Evolutionary conservation across 2,797 vertebrate genomes (phyloP), one percentile per base, ranked within the genome.

Genomic region (Petrocephalus schoutedeni): DNA sequence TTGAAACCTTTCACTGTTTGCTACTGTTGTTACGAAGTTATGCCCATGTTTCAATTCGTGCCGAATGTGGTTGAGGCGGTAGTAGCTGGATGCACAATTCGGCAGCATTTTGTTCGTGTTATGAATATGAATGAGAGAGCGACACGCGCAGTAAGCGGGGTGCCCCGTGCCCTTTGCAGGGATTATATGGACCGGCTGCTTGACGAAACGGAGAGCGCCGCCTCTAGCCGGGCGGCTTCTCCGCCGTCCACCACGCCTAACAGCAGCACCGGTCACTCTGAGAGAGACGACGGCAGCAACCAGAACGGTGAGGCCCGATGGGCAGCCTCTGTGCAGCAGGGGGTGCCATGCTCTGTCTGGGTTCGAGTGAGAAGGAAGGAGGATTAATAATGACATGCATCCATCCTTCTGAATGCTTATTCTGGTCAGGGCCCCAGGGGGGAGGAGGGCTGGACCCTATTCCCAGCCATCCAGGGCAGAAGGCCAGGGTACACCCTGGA

Each of bases 131-230:
- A 51, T 45, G 49, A 53, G 41, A 36, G 36, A 8, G 49, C 21
- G 0, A 28, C 53, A 74, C 21, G 14, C 8, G 32, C 1, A 14
- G 14, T 56, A 21, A 57, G 14, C 28, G 36, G 87, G 58, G 4
- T 64, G 21, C 87, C 0, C 77, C 51, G 0, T 87, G 54, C 28
- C 93, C 28, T 91, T 87, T 88, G 83, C 90, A 99, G 98, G 91
- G 97, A 98, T 93, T 98, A 98, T 91, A 98, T 98, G 97, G 98
- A 98, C 89, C 96, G 97, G n/a, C 96, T 98, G 89, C 92, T 98
- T 90, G 97, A 98, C 59, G 98, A 99, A 91, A 97, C 96, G 0
- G 98, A 98, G 92, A 98, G 97, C 1, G 95, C 97, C 0, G 95
- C 98, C 0, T 98, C 97, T 89, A 98, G 97, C 85, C 92, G 96